Base-by-base conservation (phyloP, 2,797 vertebrate species). In the Glossophaga mutica region DNA sequence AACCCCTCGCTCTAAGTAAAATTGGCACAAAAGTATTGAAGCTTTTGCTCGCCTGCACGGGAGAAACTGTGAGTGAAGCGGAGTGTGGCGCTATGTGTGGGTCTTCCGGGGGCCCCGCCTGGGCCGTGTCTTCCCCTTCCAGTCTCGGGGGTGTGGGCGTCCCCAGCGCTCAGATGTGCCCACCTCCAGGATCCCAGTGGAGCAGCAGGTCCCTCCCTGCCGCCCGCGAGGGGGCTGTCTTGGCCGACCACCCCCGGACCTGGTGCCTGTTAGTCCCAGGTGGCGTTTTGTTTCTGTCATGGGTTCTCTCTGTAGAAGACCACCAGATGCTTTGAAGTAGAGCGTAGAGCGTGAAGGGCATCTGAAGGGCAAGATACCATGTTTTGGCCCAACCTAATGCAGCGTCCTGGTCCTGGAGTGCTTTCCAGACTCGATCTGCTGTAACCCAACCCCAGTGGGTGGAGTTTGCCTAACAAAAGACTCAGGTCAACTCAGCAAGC, bases 21-120 rank as follows among this genome's bases (percentile, higher is more conserved):
- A 18, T 14, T 10, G 74, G 0, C 21, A 2, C 22, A 70, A 0
- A 10, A 10, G 18, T 3, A 0, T 11, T 37, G 1, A 8, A 19
- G 37, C 21, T 16, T 12, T 42, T 22, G 50, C 59, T 18, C 1
- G 0, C 1, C 24, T 0, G 1, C 0, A 2, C 22, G 2, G 76
- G 37, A 5, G 55, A 42, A 18, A 22, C 16, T 0, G 5, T 2
- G 50, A 11, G 62, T 9, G 71, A 44, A 9, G 15, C 1, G 34
- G 50, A 48, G 44, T 39, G 4, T 0, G 0, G 87, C 11, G 29
- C 39, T 7, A 2, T 19, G 11, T 9, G 24, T 0, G 6, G 48
- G 26, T 26, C 73, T 89, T 55, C n/a, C 24, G 9, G 15, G 22
- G 93, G 29, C 24, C 32, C 9, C 12, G 16, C 78, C 55, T 19